Evolutionary conservation across 2,888 invertebrate genomes (phyloP).

Genomic region (Tetragonisca angustula): DNA sequence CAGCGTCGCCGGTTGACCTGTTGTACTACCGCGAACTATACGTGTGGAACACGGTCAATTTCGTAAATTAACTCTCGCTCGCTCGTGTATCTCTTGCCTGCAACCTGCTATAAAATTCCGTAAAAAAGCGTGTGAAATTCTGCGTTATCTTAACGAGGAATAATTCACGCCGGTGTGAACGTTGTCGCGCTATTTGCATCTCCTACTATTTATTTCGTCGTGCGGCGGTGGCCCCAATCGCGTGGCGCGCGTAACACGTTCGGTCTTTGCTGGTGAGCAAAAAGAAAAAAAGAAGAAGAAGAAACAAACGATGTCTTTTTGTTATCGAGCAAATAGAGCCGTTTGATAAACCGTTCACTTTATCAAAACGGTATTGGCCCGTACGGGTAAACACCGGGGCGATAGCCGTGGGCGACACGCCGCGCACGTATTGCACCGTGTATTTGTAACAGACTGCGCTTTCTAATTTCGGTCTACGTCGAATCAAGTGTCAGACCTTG

Average conservation of each 20-base stretch:
- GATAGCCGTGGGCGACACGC: slow-evolving; percentile 46
- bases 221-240: background rate
- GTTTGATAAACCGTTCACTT: slow-evolving; percentile 40
- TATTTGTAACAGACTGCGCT: background rate
- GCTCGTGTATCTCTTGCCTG: no score
- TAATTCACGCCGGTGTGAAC: background rate
- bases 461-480: background rate
- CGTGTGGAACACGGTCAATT: background rate
- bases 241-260: background rate
- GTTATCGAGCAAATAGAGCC: slow-evolving; percentile 13
- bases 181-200: background rate
- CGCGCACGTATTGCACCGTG: slow-evolving; percentile 17
- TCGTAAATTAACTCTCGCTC: background rate
- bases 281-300: background rate
- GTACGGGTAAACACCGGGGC: slow-evolving; percentile 23
- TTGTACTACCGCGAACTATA: background rate
- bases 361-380: slow-evolving; percentile 32
- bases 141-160: slow-evolving; percentile 28
- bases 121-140: slow-evolving; percentile 14
- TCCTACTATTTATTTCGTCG: slow-evolving; percentile 14
- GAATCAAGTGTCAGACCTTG: no score
- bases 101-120: slow-evolving; percentile 17
- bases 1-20: background rate
- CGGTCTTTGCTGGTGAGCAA: background rate
- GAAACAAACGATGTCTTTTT: slow-evolving; percentile 12